Base-by-base conservation (phyloP, 2,888 invertebrate species). In the Proisotoma minuta region DNA sequence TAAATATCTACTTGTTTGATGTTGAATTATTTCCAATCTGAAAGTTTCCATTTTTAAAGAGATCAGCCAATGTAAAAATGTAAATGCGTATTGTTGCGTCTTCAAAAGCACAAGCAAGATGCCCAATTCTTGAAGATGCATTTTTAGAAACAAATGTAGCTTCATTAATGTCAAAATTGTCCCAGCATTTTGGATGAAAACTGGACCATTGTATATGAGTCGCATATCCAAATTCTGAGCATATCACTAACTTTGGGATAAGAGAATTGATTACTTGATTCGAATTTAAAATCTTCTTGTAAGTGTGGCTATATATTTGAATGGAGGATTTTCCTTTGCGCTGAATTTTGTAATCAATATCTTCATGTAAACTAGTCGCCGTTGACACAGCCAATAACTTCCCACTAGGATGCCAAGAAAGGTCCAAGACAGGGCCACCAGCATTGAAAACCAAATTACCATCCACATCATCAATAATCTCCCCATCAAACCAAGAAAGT, bases 321-420 rank as follows among this genome's bases (percentile, higher is more conserved):
- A 73, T 54, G 18, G 47, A 49, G 8, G 58, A 22, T 51, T 58
- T 57, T 26, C 62, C 22, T 22, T 20, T 24, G 4, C 39, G 47
- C 18, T 1, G 22, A 8, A 40, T 20, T 3, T 62, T 24, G 10
- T 54, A 23, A 34, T 68, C 56, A 3, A 68, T 62, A n/a, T 61
- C 57, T 15, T 66, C 67, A 23, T 49, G 26, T 20, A 15, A 27
- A n/a, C 67, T 57, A 18, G 39, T 54, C 3, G 65, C 60, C 1
- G 66, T 66, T 27, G 71, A 52, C 8, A 70, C 59, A 15, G 73
- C 73, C 2, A 73, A 47, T 26, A 63, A 63, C 40, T 68, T 69
- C 18, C 69, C 70, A 58, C 62, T 64, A 3, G 71, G 71, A 66
- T 70, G 71, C 71, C 71, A 73, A 26, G 60, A 47, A 49, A 70